Evolutionary conservation across 2,797 vertebrate genomes (phyloP).

Genomic region (Trichosurus vulpecula): DNA sequence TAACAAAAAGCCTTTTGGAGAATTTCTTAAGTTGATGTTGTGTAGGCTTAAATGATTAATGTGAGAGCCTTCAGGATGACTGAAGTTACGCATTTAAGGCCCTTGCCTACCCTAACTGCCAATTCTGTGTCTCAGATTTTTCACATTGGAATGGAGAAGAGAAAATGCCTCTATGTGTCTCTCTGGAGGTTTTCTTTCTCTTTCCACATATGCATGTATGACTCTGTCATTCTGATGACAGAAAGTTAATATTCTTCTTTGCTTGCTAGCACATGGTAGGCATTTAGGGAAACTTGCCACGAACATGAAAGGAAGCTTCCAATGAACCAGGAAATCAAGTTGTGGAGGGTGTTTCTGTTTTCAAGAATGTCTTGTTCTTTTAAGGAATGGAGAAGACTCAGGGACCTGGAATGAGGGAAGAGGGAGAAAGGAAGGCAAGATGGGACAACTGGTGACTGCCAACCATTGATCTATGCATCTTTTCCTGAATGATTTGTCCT

Average conservation of each 20-base stretch:
- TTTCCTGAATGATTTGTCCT: background rate
- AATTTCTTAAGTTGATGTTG: slow-evolving; percentile 65
- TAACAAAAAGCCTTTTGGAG: slow-evolving; percentile 71
- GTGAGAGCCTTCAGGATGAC: slow-evolving; percentile 59
- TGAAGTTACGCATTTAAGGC: slow-evolving; percentile 60
- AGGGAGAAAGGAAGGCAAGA: background rate
- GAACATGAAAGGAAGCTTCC: background rate
- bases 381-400: background rate
- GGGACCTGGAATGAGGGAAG: background rate
- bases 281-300: slow-evolving; percentile 29
- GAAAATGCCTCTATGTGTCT: slow-evolving; percentile 1
- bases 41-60: slow-evolving; percentile 77
- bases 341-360: background rate
- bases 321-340: background rate
- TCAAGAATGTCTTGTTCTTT: background rate
- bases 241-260: slow-evolving; percentile 26
- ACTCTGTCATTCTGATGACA: background rate
- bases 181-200: background rate
- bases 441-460: background rate
- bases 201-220: background rate
- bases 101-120: slow-evolving; percentile 34
- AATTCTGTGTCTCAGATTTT: slow-evolving; percentile 33
- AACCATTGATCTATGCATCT: background rate
- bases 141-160: slow-evolving; percentile 62
- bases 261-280: slow-evolving; percentile 20